phyloP scores from a whole-genome alignment of 2,888 invertebrate genomes.

The Noctua comes region DNA sequence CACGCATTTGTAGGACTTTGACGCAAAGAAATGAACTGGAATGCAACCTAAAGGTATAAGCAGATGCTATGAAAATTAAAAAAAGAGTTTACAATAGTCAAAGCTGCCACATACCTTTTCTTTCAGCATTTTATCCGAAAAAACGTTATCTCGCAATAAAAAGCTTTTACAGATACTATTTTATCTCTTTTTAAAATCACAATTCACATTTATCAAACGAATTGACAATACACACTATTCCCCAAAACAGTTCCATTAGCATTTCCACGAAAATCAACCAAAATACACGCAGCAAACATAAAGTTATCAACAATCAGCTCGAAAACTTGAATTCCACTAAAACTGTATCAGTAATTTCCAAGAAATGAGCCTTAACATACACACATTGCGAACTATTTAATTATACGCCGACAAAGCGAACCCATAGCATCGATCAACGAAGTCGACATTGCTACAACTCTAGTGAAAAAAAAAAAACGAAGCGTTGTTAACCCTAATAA shows the following conservation, averaged over 20 bases:
- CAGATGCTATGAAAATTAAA: neutral
- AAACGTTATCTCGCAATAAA: neutral
- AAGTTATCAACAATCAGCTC: slow-evolving; percentile 52
- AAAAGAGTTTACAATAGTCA: neutral
- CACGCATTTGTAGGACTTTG: neutral
- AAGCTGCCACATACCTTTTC: neutral
- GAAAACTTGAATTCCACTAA: slow-evolving; percentile 49
- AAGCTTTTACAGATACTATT: neutral
- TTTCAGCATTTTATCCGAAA: too few relatives aligned
- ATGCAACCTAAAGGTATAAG: too few relatives aligned
- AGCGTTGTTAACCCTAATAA: slow-evolving; percentile 72
- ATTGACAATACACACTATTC: slow-evolving; percentile 22
- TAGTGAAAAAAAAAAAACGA: slow-evolving; percentile 62
- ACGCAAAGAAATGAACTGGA: neutral
- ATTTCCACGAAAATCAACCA: slow-evolving; percentile 43
- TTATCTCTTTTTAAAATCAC: neutral
- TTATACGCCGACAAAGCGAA: slow-evolving; percentile 81
- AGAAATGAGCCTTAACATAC: slow-evolving; percentile 55
- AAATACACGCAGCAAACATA: slow-evolving; percentile 37
- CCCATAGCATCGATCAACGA: slow-evolving; percentile 79
- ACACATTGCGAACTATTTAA: slow-evolving; percentile 73
- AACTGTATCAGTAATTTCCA: slow-evolving; percentile 51
- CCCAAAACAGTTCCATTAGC: slow-evolving; percentile 25
- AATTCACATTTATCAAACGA: slow-evolving; percentile 6
- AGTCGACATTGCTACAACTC: slow-evolving; percentile 69